A percentile compares a stretch with the other conserved stretches of the same genome.
These are phyloP conservation scores for Pherbina coryleti DNA, from an alignment of 2,888 invertebrate species.

Conservation along the genomic window DNA sequence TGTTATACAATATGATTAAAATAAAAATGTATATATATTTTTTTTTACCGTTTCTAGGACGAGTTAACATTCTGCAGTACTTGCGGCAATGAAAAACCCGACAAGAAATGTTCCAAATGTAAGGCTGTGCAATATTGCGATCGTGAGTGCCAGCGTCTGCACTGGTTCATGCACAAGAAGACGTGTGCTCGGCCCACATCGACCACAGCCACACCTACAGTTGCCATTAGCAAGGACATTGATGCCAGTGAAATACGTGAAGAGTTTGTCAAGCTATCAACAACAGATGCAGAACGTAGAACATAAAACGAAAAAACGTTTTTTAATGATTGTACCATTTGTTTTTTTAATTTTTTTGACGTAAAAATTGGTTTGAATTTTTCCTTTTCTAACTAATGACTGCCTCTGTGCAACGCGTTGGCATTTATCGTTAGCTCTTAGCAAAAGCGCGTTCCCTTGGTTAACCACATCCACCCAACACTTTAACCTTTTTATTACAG, in stretches of 20 bases:
- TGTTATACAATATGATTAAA: neutral
- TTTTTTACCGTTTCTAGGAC: slow-evolving; percentile 63
- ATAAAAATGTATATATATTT: neutral
- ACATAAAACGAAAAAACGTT: neutral
- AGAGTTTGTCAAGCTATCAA: slow-evolving; percentile 57
- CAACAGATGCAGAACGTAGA: slow-evolving; percentile 41
- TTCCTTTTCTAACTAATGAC: neutral
- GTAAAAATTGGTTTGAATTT: neutral
- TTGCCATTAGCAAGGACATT: slow-evolving; percentile 55
- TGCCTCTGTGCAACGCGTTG: neutral
- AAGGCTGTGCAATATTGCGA: slow-evolving; percentile 95
- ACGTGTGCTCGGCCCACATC: slow-evolving; percentile 79
- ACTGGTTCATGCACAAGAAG: slow-evolving; percentile 93
- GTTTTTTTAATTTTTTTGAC: slow-evolving; percentile 4
- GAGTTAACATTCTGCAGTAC: slow-evolving; percentile 81
- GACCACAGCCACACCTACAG: slow-evolving; percentile 57
- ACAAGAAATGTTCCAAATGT: slow-evolving; percentile 95
- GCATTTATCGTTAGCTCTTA: neutral
- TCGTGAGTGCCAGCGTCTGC: slow-evolving; percentile 92
- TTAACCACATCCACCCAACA: neutral
- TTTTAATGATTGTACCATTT: neutral
- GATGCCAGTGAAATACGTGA: slow-evolving; percentile 58
- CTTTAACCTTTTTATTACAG: neutral
- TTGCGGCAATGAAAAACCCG: slow-evolving; percentile 89
- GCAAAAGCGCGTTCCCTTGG: neutral